Evolutionary conservation across 1,140 invertebrate species (phyloP), one percentile per base, ranked within the genome.

Genomic region (Chymomyza costata): DNA sequence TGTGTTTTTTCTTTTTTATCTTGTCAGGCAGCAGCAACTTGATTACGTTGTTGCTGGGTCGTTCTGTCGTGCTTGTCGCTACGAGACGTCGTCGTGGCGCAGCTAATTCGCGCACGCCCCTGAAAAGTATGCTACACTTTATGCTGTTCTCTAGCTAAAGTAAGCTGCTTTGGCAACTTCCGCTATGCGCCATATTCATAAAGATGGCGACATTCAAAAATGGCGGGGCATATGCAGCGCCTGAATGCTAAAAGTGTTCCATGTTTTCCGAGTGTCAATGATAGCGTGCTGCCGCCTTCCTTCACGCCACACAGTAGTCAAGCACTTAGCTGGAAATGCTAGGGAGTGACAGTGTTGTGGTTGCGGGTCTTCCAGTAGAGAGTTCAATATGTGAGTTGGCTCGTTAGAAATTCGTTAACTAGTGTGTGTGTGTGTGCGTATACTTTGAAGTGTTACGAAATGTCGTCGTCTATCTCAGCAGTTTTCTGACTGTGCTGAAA

Each of bases 371-470:
- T 19, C 30, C 50, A 37, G 8, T 21, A n/a, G 17, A 13, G 35
- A 40, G 47, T 50, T 50, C 47, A 50, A 50, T 46, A 46, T 46
- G 44, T 38, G 35, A 16, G 16, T 17, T 50, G 46, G 50, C 66
- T 80, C 73, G 67, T 80, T 78, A 71, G 66, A 71, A 80, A 80
- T 78, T 32, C 73, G 68, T 80, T 71, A 78, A 60, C 58, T 55
- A 49, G n/a, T n/a, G n/a, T n/a, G n/a, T n/a, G 21, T 19, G 44
- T 53, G 53, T 34, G 47, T 63, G 59, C 45, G 54, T 3, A n/a
- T n/a, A n/a, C n/a, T n/a, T n/a, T n/a, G n/a, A n/a, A n/a, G n/a
- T n/a, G n/a, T n/a, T n/a, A n/a, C n/a, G n/a, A n/a, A n/a, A n/a
- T n/a, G n/a, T n/a, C n/a, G n/a, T n/a, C n/a, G n/a, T n/a, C n/a